Evolutionary conservation across 2,888 invertebrate species (phyloP).

Genomic region (Arenicola marina): DNA sequence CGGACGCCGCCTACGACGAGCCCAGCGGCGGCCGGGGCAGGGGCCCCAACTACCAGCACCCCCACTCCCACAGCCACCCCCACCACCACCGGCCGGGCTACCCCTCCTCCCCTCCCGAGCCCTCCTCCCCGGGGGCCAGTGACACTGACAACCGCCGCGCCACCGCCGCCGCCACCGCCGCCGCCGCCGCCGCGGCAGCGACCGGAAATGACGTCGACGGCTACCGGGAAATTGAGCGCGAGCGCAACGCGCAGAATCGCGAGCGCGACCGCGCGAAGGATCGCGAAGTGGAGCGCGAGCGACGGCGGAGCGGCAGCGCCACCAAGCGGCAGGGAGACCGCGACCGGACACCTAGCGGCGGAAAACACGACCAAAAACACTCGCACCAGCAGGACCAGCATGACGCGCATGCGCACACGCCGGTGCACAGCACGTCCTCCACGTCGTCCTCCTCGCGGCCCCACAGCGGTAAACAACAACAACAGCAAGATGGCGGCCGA

Average conservation of each 20-base stretch:
- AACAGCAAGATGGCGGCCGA: neutral
- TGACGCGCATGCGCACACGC: neutral
- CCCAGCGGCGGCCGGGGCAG: neutral
- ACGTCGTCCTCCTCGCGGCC: neutral
- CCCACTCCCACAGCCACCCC: neutral
- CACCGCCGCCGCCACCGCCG: neutral
- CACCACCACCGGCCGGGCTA: neutral
- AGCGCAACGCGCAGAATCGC: slow-evolving; percentile 21
- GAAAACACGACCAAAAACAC: neutral
- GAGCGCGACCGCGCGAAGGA: neutral
- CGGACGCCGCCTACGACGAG: neutral
- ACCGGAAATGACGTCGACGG: neutral
- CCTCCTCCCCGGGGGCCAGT: neutral
- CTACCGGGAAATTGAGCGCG: slow-evolving; percentile 28
- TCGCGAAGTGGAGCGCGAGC: neutral
- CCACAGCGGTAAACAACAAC: neutral
- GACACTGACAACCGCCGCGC: neutral
- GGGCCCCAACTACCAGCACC: neutral
- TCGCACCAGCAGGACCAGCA: neutral
- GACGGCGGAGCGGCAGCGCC: neutral
- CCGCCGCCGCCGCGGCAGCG: neutral
- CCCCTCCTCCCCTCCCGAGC: neutral
- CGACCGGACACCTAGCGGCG: neutral
- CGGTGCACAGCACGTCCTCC: neutral
- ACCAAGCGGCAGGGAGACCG: neutral